phyloP scores from a whole-genome alignment of 2,888 invertebrate genomes.

The Xanthia togata region DNA sequence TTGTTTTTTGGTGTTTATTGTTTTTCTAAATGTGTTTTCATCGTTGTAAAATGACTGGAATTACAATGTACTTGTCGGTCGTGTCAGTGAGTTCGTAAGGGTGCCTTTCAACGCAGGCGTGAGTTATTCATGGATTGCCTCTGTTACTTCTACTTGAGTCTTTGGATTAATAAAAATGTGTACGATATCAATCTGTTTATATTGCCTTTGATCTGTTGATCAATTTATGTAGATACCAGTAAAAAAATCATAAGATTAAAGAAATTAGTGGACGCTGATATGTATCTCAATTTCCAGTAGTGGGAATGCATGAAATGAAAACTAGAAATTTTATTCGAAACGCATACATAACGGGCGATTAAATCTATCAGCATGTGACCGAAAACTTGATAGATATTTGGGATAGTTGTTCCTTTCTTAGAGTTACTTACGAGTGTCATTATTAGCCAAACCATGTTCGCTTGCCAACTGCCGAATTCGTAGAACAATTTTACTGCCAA shows the following conservation, averaged over 20 bases:
- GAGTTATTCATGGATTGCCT: slow-evolving; percentile 64
- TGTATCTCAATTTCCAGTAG: slow-evolving; percentile 48
- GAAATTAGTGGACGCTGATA: slow-evolving; percentile 56
- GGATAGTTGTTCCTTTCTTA: slow-evolving; percentile 30
- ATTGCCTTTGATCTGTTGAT: slow-evolving; percentile 47
- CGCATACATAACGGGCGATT: slow-evolving; percentile 36
- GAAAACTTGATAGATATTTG: slow-evolving; percentile 31
- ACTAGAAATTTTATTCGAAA: slow-evolving; percentile 41
- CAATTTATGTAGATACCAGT: slow-evolving; percentile 33
- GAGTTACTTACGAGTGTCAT: slow-evolving; percentile 30
- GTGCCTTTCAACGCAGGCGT: slow-evolving; percentile 65
- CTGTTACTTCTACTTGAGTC: slow-evolving; percentile 39
- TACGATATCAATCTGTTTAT: slow-evolving; percentile 54
- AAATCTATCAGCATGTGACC: slow-evolving; percentile 39
- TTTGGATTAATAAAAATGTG: slow-evolving; percentile 53
- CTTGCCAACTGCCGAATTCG: slow-evolving; percentile 57
- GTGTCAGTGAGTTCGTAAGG: slow-evolving; percentile 71
- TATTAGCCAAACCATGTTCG: slow-evolving; percentile 35
- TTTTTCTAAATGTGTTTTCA: slow-evolving; percentile 84
- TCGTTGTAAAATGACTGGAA: slow-evolving; percentile 78
- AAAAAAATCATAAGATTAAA: slow-evolving; percentile 39
- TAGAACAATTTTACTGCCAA: slow-evolving; percentile 45
- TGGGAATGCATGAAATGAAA: slow-evolving; percentile 50
- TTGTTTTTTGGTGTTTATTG: slow-evolving; percentile 88
- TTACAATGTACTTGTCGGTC: slow-evolving; percentile 67